A percentile compares a stretch with the other conserved stretches of the same genome.
These are phyloP conservation scores for Lepidochrysops patricia DNA, from an alignment of 2,888 invertebrate genomes.

Conservation along the genomic window DNA sequence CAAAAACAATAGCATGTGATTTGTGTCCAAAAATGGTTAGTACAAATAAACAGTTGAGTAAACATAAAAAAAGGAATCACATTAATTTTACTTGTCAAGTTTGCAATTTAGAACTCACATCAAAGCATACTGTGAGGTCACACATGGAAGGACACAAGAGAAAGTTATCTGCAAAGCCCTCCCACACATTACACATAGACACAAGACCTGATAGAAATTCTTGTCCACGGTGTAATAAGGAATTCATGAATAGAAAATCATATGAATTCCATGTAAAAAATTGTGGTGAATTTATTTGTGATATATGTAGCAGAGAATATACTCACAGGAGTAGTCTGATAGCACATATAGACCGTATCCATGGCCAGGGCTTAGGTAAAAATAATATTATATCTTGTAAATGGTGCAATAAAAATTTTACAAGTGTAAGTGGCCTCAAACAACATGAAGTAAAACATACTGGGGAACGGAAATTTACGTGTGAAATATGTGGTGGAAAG, in stretches of 20 bases:
- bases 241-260: background rate
- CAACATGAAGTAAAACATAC: conserved; percentile 58
- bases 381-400: background rate
- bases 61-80: conserved; percentile 45
- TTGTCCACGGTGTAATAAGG: background rate
- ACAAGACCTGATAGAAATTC: background rate
- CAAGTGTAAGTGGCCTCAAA: conserved; percentile 38
- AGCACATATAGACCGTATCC: background rate
- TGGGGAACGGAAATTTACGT: conserved; percentile 48
- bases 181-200: too few relatives aligned
- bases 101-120: conserved; percentile 46
- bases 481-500: conserved; percentile 47
- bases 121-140: conserved; percentile 37
- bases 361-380: background rate
- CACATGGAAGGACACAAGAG: conserved; percentile 50
- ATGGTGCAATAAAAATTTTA: background rate
- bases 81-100: conserved; percentile 43
- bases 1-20: conserved; percentile 42
- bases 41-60: conserved; percentile 40
- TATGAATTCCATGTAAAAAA: background rate
- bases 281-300: background rate
- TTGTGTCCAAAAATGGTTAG: conserved; percentile 51
- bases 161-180: too few relatives aligned
- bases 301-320: background rate
- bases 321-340: background rate